Evolutionary conservation across 2,113 vertebrate species (phyloP).

Genomic region (Podarcis cretensis): DNA sequence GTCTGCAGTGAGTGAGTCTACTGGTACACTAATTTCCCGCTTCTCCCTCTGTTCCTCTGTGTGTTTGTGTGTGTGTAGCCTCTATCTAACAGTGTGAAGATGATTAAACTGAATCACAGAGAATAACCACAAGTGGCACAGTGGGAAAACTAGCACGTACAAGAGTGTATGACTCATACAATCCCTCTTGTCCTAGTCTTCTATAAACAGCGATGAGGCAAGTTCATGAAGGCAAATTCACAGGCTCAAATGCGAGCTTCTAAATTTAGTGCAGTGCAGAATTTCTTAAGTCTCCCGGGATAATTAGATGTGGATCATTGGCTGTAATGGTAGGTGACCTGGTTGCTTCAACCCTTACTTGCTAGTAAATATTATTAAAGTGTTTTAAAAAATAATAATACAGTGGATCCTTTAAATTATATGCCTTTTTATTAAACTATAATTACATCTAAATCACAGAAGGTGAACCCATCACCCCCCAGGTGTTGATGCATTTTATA

Average conservation of each 20-base stretch:
- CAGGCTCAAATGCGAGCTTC: neutral
- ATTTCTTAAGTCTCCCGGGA: neutral
- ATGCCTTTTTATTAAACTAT: neutral
- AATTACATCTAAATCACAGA: neutral
- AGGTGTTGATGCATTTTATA: too few relatives aligned
- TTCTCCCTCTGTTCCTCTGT: neutral
- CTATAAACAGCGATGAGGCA: neutral
- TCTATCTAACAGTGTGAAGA: neutral
- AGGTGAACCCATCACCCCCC: too few relatives aligned
- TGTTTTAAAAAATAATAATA: neutral
- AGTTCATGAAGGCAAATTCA: neutral
- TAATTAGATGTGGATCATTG: neutral
- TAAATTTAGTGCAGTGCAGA: neutral
- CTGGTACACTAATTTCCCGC: neutral
- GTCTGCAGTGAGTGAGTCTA: neutral
- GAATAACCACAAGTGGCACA: neutral
- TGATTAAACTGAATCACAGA: neutral
- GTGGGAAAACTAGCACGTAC: neutral
- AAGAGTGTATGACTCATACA: slow-evolving; percentile 11
- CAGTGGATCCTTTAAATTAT: neutral
- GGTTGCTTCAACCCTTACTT: neutral
- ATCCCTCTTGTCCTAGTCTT: slow-evolving; percentile 20
- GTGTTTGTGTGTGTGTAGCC: neutral
- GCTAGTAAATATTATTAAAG: neutral
- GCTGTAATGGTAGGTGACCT: neutral